Evolutionary conservation across 2,797 vertebrate genomes (phyloP).

Genomic region (Sebastes oblongus): DNA sequence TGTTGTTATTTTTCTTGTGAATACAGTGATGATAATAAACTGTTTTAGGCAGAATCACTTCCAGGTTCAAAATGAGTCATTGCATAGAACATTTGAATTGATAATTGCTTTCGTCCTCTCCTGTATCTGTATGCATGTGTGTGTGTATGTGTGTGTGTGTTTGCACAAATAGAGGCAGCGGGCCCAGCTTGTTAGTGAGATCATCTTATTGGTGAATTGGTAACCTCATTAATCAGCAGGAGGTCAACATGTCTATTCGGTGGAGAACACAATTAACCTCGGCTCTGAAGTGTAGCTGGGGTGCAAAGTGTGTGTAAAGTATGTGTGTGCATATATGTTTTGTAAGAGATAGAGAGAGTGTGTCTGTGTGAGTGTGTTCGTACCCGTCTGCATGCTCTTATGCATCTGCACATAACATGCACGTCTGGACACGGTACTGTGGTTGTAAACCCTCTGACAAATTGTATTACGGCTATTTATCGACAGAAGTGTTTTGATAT

Average conservation of each 20-base stretch:
- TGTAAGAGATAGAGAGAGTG: conserved; percentile 25
- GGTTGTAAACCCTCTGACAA: conserved; percentile 76
- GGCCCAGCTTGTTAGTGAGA: conserved; percentile 68
- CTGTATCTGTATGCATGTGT: conserved; percentile 38
- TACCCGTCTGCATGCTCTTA: conserved; percentile 64
- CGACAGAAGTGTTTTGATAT: conserved; percentile 72
- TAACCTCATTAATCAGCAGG: conserved; percentile 61
- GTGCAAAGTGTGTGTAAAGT: conserved; percentile 37
- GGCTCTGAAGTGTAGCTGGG: conserved; percentile 57
- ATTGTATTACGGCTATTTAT: conserved; percentile 69
- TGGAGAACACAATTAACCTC: conserved; percentile 61
- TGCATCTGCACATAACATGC: conserved; percentile 66
- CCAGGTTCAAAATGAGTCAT: conserved; percentile 86
- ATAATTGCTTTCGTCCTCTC: conserved; percentile 85
- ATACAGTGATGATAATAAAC: conserved; percentile 87
- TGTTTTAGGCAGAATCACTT: conserved; percentile 80
- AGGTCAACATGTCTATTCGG: conserved; percentile 56
- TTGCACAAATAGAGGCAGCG: conserved; percentile 71
- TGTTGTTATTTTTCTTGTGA: conserved; percentile 86
- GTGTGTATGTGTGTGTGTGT: conserved; percentile 18
- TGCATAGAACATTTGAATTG: conserved; percentile 99
- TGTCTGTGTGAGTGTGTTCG: conserved; percentile 35
- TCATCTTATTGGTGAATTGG: conserved; percentile 51
- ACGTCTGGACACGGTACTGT: conserved; percentile 64
- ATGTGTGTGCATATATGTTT: conserved; percentile 14